Conservation (phyloP, 2,113 vertebrate genomes). For the Pipra filicauda region DNA sequence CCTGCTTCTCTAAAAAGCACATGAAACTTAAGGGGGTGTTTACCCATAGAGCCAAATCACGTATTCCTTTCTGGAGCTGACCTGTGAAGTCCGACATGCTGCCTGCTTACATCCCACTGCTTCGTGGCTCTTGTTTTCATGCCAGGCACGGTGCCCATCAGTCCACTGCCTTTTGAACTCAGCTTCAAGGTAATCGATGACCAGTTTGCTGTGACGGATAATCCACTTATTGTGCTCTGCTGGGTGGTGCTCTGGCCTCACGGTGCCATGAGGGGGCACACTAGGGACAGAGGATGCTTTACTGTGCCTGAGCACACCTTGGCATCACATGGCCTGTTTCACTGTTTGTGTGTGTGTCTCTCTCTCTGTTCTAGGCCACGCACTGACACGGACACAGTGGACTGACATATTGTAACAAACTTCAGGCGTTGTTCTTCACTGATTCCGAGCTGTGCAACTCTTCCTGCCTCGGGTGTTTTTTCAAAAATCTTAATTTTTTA, state of each 20-base stretch:
- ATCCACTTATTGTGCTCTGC: not conserved
- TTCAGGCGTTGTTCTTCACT: not conserved
- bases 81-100: not conserved
- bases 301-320: not conserved
- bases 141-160: not conserved
- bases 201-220: not conserved
- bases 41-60: not conserved
- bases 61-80: not conserved
- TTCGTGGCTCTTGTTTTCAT: not conserved
- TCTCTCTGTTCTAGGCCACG: not conserved
- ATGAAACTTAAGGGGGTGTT: not conserved
- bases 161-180: not conserved
- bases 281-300: not conserved
- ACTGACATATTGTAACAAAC: not conserved
- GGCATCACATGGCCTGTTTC: accelerated
- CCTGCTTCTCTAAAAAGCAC: not conserved
- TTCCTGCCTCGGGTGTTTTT: not conserved
- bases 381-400: not conserved
- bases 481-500: not conserved
- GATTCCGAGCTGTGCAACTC: not conserved
- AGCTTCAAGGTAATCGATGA: not conserved
- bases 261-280: accelerated
- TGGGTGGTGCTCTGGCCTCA: accelerated
- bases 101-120: not conserved
- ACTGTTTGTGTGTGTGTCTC: not conserved